phyloP scores from a whole-genome alignment of 2,888 invertebrate species.

The Hyposoter dolosus region DNA sequence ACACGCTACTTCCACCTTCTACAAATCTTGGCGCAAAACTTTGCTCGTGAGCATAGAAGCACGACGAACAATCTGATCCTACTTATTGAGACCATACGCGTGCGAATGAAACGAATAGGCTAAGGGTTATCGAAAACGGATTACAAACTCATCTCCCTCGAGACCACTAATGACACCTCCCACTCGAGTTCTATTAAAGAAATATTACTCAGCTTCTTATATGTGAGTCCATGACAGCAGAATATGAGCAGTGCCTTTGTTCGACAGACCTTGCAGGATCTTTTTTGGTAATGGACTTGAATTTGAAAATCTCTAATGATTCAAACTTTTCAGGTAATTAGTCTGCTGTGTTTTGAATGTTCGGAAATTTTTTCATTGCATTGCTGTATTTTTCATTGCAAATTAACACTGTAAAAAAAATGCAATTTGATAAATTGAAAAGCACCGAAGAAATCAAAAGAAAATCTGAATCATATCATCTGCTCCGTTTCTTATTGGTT shows the following conservation, averaged over 20 bases:
- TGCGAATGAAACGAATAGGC: slow-evolving; percentile 51
- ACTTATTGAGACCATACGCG: slow-evolving; percentile 66
- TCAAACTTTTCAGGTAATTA: not conserved
- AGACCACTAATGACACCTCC: slow-evolving; percentile 34
- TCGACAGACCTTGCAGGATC: not conserved
- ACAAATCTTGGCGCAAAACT: slow-evolving; percentile 60
- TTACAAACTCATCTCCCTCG: slow-evolving; percentile 42
- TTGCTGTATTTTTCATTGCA: too few species aligned
- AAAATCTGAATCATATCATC: too few species aligned
- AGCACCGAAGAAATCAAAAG: too few species aligned
- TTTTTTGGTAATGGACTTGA: not conserved
- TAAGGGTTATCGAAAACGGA: slow-evolving; percentile 23
- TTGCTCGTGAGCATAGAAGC: slow-evolving; percentile 61
- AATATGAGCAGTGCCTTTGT: not conserved
- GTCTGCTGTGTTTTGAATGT: not conserved
- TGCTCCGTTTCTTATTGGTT: too few species aligned
- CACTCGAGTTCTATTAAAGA: slow-evolving; percentile 37
- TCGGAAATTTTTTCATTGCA: not conserved
- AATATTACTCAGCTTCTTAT: slow-evolving; percentile 35
- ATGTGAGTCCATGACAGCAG: slow-evolving; percentile 30
- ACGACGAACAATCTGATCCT: slow-evolving; percentile 67
- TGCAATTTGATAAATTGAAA: too few species aligned
- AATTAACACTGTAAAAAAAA: too few species aligned
- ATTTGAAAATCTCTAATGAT: not conserved
- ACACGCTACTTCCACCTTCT: slow-evolving; percentile 24